A percentile compares a stretch with the other conserved stretches of the same genome.
Conservation (phyloP, 2,888 invertebrate species). For the Troilus luridus region DNA sequence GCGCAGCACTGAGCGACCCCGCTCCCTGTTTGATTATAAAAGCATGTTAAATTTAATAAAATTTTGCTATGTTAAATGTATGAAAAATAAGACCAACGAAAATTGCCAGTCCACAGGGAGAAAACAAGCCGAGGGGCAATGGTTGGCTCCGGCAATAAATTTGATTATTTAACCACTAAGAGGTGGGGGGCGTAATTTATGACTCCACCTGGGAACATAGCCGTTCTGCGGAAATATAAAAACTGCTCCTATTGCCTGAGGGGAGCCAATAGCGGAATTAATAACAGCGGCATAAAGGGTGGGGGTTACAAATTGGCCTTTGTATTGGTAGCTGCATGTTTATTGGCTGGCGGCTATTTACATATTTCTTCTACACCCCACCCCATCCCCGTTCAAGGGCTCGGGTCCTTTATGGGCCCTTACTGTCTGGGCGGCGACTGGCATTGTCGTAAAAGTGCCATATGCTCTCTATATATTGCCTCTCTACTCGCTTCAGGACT, state of each 20-base stretch:
- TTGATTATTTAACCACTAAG: constrained; percentile 41
- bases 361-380: background rate
- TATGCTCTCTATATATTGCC: constrained; percentile 5
- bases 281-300: constrained; percentile 22
- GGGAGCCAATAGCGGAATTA: constrained; percentile 32
- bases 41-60: background rate
- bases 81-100: background rate
- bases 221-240: background rate
- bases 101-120: background rate
- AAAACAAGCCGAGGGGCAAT: constrained; percentile 1
- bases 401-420: background rate
- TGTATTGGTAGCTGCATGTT: background rate
- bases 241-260: background rate
- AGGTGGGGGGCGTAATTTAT: background rate
- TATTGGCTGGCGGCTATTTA: constrained; percentile 17
- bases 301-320: constrained; percentile 12
- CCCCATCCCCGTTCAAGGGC: background rate
- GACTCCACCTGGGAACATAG: constrained; percentile 12
- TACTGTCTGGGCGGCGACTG: constrained; percentile 1
- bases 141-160: background rate
- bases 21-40: too few species aligned
- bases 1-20: too few species aligned
- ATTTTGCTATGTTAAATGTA: background rate
- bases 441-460: background rate
- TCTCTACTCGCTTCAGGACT: background rate